These are phyloP conservation scores for Junonia oenone DNA, from an alignment of 2,888 invertebrate genomes.

Conservation along the genomic window DNA sequence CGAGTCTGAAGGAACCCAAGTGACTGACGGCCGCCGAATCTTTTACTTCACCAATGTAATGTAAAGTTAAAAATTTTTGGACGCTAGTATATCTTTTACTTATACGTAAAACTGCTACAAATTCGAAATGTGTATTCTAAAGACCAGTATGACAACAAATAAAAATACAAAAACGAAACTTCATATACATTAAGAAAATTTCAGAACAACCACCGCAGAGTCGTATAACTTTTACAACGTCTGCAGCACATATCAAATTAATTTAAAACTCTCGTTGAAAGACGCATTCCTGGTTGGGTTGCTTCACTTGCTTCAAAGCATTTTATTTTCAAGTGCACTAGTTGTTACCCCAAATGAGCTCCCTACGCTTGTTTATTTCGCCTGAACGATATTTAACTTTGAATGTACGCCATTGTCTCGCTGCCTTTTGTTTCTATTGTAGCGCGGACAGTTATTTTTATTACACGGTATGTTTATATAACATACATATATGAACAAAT, in stretches of 20 bases:
- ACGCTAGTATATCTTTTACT: too few relatives aligned
- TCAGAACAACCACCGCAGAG: background rate
- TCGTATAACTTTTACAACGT: conserved; percentile 9
- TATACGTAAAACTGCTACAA: too few relatives aligned
- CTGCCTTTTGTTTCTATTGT: conserved; percentile 22
- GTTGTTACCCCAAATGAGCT: conserved; percentile 64
- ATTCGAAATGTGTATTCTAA: too few relatives aligned
- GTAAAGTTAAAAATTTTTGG: too few relatives aligned
- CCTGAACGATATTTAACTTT: conserved; percentile 63
- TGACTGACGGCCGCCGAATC: too few relatives aligned
- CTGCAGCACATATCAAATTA: conserved; percentile 12
- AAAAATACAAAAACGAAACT: background rate
- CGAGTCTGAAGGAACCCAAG: too few relatives aligned
- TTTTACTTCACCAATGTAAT: too few relatives aligned
- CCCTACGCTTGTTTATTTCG: conserved; percentile 48
- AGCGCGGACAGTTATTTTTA: conserved; percentile 1
- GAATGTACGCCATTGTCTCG: conserved; percentile 54
- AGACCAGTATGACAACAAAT: background rate
- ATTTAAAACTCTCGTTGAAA: conserved; percentile 6
- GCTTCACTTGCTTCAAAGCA: conserved; percentile 13
- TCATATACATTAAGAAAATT: background rate
- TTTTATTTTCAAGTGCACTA: conserved; percentile 37
- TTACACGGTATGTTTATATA: background rate
- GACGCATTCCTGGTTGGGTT: conserved; percentile 13
- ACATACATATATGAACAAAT: background rate